Percentiles rank a stretch among this genome's conserved stretches.
Evolutionary conservation across 2,113 vertebrate genomes (phyloP).

Genomic region (Ammodytes marinus): DNA sequence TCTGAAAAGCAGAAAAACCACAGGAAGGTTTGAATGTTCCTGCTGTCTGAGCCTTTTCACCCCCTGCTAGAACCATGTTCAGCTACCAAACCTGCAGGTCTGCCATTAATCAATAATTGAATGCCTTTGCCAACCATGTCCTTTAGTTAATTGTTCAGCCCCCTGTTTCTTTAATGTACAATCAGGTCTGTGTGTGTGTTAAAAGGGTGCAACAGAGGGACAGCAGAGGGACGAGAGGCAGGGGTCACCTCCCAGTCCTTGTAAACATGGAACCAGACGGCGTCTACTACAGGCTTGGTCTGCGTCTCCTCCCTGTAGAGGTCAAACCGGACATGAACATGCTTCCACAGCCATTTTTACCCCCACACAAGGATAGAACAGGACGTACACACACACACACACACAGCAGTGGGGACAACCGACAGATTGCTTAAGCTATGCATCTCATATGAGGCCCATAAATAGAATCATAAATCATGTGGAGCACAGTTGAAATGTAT

Average conservation of each 20-base stretch:
- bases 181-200: conserved; percentile 28
- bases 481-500: not conserved
- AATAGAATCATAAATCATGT: conserved; percentile 43
- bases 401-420: not conserved
- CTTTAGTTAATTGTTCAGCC: conserved; percentile 30
- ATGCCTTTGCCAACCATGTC: conserved; percentile 32
- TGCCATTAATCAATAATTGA: conserved; percentile 60
- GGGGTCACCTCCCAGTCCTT: conserved; percentile 39
- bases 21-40: conserved; percentile 2
- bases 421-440: conserved; percentile 55
- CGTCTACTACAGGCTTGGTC: conserved; percentile 49
- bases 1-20: not conserved
- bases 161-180: conserved; percentile 13
- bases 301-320: conserved; percentile 25
- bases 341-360: conserved; percentile 36
- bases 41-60: conserved; percentile 12
- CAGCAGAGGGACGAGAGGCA: conserved; percentile 28
- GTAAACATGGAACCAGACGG: conserved; percentile 50
- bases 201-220: conserved; percentile 29
- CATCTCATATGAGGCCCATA: conserved; percentile 52
- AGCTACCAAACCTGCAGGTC: conserved; percentile 7
- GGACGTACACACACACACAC: conserved; percentile 35
- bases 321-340: conserved; percentile 56
- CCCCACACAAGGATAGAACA: conserved; percentile 50
- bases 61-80: conserved; percentile 1